These are phyloP conservation scores for Callitettix versicolor DNA, from an alignment of 1,140 invertebrate genomes.

Conservation along the genomic window DNA sequence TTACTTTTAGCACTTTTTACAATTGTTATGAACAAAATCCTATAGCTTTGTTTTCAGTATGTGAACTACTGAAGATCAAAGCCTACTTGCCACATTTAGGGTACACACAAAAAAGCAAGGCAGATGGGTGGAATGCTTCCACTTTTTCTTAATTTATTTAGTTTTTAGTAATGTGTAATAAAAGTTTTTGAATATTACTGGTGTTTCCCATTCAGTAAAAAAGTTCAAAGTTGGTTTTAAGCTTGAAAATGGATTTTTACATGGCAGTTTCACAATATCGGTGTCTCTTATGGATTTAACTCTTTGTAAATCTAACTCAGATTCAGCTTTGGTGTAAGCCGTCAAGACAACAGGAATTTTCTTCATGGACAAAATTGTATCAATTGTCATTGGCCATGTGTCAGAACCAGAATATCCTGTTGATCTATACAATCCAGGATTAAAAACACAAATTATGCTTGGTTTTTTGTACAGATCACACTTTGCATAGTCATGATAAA, in stretches of 20 bases:
- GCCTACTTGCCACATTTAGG: neutral
- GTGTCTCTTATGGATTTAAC: constrained; percentile 33
- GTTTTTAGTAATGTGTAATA: constrained; percentile 38
- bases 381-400: constrained; percentile 52
- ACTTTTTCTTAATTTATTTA: neutral
- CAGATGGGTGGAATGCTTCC: neutral
- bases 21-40: neutral
- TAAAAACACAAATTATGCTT: constrained; percentile 56
- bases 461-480: constrained; percentile 37
- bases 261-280: constrained; percentile 36
- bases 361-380: constrained; percentile 32
- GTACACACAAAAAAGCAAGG: neutral
- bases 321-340: constrained; percentile 51
- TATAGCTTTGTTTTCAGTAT: neutral
- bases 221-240: constrained; percentile 60
- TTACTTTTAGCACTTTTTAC: too few relatives aligned
- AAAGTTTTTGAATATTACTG: constrained; percentile 62
- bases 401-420: constrained; percentile 49
- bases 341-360: constrained; percentile 50
- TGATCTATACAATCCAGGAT: constrained; percentile 52
- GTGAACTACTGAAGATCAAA: neutral
- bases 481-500: constrained; percentile 47
- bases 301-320: constrained; percentile 44
- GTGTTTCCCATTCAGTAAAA: constrained; percentile 53
- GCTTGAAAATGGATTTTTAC: constrained; percentile 51